Evolutionary conservation across 2,888 invertebrate species (phyloP).

Genomic region (Sminthurides aquaticus): DNA sequence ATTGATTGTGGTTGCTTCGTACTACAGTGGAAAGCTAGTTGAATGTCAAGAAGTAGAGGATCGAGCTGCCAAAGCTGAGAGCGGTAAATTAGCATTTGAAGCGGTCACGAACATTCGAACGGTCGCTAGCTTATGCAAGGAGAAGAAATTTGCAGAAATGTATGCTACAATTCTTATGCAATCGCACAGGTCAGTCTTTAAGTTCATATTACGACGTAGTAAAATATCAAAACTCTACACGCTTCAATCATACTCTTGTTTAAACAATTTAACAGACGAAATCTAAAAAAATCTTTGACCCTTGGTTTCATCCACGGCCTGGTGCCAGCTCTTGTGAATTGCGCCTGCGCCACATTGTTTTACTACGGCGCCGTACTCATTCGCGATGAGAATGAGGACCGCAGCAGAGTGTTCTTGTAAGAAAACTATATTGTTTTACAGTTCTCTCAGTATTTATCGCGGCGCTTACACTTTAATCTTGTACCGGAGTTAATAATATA

Average conservation of each 20-base stretch:
- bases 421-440: conserved; percentile 17
- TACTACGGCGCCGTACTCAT: conserved; percentile 47
- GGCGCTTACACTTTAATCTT: background rate
- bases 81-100: conserved; percentile 58
- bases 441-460: background rate
- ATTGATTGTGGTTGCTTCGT: conserved; percentile 44
- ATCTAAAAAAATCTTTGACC: conserved; percentile 33
- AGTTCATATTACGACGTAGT: background rate
- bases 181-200: conserved; percentile 47
- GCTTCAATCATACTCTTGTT: background rate
- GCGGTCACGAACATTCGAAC: conserved; percentile 67
- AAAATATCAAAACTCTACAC: background rate
- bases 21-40: conserved; percentile 47
- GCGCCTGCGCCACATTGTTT: conserved; percentile 46
- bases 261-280: no score
- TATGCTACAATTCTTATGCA: conserved; percentile 55
- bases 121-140: conserved; percentile 61
- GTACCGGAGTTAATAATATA: no score
- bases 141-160: conserved; percentile 55
- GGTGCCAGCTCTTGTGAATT: conserved; percentile 46
- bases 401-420: conserved; percentile 45
- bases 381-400: conserved; percentile 32
- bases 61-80: conserved; percentile 53
- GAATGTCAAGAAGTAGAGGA: conserved; percentile 57
- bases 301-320: conserved; percentile 46